phyloP scores from a whole-genome alignment of 2,888 invertebrate genomes.

The Eilema sororculum region DNA sequence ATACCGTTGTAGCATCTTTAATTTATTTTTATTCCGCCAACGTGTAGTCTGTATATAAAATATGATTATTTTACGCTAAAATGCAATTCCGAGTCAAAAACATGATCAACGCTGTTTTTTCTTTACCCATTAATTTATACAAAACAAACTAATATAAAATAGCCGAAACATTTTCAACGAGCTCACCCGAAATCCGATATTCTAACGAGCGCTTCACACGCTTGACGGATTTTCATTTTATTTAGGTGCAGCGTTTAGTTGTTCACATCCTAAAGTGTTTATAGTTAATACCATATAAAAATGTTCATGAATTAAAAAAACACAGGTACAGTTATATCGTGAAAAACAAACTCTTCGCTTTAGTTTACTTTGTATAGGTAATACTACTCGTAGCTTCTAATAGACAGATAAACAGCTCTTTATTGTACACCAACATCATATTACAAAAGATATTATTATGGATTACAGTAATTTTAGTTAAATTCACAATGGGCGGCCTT shows the following conservation, averaged over 20 bases:
- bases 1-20: background rate
- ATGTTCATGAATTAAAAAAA: background rate
- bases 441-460: too few species aligned
- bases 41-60: background rate
- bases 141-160: conserved; percentile 13
- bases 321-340: background rate
- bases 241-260: background rate
- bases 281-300: background rate
- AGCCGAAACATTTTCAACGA: background rate
- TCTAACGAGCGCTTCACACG: conserved; percentile 17
- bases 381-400: too few species aligned
- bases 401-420: too few species aligned
- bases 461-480: too few species aligned
- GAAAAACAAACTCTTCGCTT: background rate
- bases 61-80: background rate
- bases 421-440: too few species aligned
- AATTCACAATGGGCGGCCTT: too few species aligned
- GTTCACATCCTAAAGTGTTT: background rate
- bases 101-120: conserved; percentile 9
- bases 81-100: background rate
- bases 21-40: background rate
- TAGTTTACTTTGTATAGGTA: background rate
- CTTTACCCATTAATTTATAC: conserved; percentile 1
- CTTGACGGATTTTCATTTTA: conserved; percentile 13
- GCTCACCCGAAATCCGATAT: conserved; percentile 16